These are phyloP conservation scores for Catharus fuscescens DNA, from an alignment of 2,113 vertebrate species.

Conservation along the genomic window DNA sequence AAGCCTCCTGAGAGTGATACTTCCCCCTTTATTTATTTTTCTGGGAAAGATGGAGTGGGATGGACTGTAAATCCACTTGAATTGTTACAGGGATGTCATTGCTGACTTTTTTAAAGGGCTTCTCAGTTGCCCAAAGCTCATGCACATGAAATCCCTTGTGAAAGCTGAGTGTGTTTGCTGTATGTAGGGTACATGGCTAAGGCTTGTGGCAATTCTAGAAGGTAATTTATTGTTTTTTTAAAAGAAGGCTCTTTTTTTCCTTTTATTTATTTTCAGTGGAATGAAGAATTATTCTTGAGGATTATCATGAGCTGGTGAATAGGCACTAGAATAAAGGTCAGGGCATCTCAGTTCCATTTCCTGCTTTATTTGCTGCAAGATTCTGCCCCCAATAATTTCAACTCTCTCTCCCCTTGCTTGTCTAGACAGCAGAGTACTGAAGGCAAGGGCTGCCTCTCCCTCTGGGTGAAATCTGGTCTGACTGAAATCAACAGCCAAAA, in stretches of 20 bases:
- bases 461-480: conserved; percentile 33
- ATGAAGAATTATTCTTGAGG: conserved; percentile 16
- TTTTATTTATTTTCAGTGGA: background rate
- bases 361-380: background rate
- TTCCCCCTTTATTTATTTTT: background rate
- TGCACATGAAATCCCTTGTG: background rate
- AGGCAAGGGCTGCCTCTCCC: background rate
- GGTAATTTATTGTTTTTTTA: background rate
- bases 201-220: background rate
- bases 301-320: background rate
- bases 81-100: background rate
- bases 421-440: conserved; percentile 15
- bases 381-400: background rate
- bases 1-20: background rate
- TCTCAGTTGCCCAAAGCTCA: background rate
- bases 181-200: background rate
- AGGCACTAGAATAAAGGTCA: background rate
- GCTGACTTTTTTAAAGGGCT: background rate
- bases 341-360: conserved; percentile 21
- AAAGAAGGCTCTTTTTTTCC: background rate
- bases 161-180: background rate
- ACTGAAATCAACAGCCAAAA: background rate
- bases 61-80: background rate
- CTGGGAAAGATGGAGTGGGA: background rate
- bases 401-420: background rate